phyloP scores from a whole-genome alignment of 2,113 vertebrate genomes.

The Salvelinus alpinus region DNA sequence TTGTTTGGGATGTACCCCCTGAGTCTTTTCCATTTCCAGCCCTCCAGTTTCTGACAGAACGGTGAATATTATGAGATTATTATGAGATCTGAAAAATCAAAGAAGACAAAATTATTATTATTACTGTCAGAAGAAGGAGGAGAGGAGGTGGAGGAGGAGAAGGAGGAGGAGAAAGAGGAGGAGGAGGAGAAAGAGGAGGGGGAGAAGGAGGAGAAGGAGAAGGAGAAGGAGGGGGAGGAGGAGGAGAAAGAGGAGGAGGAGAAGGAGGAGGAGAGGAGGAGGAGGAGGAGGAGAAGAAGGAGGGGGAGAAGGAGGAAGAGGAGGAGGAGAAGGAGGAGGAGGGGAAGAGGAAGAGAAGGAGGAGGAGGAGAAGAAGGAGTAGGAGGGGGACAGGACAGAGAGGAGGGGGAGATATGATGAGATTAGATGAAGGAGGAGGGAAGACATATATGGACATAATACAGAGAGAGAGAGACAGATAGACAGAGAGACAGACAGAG shows the following conservation, averaged over 20 bases:
- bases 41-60: not conserved
- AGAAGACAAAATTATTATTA: conserved; percentile 41
- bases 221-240: too few species aligned
- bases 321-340: too few species aligned
- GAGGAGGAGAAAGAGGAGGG: conserved; percentile 22
- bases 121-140: conserved; percentile 16
- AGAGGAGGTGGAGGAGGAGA: not conserved
- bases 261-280: too few species aligned
- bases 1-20: too few species aligned
- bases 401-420: conserved; percentile 29
- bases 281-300: too few species aligned
- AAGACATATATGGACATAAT: not conserved
- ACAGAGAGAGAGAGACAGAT: conserved; percentile 27
- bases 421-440: conserved; percentile 44
- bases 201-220: not conserved
- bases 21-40: not conserved
- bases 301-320: too few species aligned
- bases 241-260: too few species aligned
- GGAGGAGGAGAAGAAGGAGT: too few species aligned
- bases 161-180: not conserved
- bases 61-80: not conserved
- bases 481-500: not conserved
- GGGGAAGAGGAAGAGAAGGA: not conserved
- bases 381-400: not conserved
- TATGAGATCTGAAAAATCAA: conserved; percentile 24